phyloP scores from a whole-genome alignment of 2,888 invertebrate genomes.

The Caenorhabditis japonica region DNA sequence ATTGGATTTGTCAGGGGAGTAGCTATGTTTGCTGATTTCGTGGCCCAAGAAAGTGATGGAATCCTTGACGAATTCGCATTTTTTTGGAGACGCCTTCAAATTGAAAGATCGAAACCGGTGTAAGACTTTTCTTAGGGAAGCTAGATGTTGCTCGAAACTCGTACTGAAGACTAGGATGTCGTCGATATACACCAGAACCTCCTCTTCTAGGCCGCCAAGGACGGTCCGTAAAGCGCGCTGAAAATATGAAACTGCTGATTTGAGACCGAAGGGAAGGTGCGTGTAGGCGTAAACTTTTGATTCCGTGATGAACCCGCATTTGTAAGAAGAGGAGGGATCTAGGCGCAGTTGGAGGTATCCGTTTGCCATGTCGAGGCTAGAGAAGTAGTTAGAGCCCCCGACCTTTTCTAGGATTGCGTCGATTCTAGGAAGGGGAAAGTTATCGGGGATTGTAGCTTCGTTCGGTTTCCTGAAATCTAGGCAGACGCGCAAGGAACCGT shows the following conservation, averaged over 20 bases:
- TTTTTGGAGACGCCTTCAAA: constrained; percentile 49
- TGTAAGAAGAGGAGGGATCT: constrained; percentile 3
- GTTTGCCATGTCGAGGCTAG: constrained; percentile 46
- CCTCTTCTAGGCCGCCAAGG: constrained; percentile 26
- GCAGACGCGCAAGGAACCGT: constrained; percentile 58
- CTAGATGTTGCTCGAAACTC: constrained; percentile 31
- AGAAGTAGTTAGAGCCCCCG: constrained; percentile 30
- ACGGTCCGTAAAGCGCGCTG: constrained; percentile 28
- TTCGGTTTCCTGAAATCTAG: constrained; percentile 60
- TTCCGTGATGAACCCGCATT: constrained; percentile 32
- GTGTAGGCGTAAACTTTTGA: constrained; percentile 33
- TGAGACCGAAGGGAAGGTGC: constrained; percentile 38
- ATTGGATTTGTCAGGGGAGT: constrained; percentile 37
- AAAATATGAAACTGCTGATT: constrained; percentile 50
- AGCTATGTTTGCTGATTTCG: constrained; percentile 16
- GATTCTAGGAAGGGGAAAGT: constrained; percentile 56
- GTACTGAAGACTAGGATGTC: constrained; percentile 40
- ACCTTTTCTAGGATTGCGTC: constrained; percentile 48
- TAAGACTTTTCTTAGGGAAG: constrained; percentile 21
- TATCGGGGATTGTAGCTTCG: constrained; percentile 53
- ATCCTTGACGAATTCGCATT: constrained; percentile 30
- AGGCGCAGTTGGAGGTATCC: constrained; percentile 53
- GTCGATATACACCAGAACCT: constrained; percentile 49
- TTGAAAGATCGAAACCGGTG: constrained; percentile 36
- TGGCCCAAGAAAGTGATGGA: constrained; percentile 51